Percentiles rank a stretch among this genome's conserved stretches.
These are phyloP conservation scores for Tichodroma muraria DNA, from an alignment of 2,113 vertebrate species.

Conservation along the genomic window DNA sequence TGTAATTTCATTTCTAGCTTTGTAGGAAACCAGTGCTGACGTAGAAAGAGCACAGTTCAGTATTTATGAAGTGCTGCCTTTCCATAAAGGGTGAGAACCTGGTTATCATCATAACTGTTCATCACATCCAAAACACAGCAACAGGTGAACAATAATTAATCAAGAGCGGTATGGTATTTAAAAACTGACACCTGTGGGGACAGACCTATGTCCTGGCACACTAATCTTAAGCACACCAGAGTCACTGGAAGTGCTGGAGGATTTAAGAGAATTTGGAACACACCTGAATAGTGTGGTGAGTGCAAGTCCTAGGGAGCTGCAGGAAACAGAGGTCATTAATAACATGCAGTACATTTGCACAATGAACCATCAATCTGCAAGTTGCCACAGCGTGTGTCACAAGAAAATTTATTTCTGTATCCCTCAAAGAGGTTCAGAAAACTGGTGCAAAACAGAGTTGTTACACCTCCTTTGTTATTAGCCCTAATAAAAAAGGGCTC, in stretches of 20 bases:
- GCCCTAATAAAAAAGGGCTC: background rate
- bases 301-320: background rate
- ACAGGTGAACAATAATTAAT: background rate
- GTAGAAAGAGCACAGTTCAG: background rate
- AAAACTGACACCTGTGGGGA: background rate
- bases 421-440: background rate
- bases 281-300: background rate
- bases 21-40: background rate
- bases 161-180: background rate
- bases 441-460: background rate
- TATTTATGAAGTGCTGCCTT: slow-evolving; percentile 8
- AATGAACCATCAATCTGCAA: background rate
- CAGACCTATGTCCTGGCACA: background rate
- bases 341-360: rapidly evolving
- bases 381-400: background rate
- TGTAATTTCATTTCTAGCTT: slow-evolving; percentile 5
- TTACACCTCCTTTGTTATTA: background rate
- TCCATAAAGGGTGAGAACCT: background rate
- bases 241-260: background rate
- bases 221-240: background rate
- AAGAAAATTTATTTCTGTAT: background rate
- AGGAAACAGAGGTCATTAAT: background rate
- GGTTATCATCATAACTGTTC: slow-evolving; percentile 4
- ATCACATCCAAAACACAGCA: background rate
- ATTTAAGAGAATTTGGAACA: background rate